These are phyloP conservation scores for Erythrocercus mccallii DNA, from an alignment of 2,113 vertebrate genomes.

Conservation along the genomic window DNA sequence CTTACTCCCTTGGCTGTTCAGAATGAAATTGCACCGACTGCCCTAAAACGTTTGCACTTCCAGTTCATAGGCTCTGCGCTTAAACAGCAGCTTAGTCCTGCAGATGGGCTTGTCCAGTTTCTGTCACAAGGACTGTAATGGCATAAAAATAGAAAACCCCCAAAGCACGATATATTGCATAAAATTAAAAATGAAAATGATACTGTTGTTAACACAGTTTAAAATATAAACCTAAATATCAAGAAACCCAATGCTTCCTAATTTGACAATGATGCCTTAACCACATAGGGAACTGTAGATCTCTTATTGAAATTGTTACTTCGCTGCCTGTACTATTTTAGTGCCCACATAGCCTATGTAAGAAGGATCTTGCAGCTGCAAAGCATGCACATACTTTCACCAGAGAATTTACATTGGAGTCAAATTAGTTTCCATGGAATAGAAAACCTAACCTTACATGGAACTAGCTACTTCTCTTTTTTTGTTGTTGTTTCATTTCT, in stretches of 20 bases:
- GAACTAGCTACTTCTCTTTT: background rate
- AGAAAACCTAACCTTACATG: background rate
- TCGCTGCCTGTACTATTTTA: background rate
- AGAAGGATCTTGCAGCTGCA: background rate
- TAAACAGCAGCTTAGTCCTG: background rate
- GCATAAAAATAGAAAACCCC: background rate
- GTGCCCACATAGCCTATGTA: background rate
- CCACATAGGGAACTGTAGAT: background rate
- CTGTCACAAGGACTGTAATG: background rate
- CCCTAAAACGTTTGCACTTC: background rate
- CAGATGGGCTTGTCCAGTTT: background rate
- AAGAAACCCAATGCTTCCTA: background rate
- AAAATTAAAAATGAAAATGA: background rate
- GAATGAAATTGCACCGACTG: background rate
- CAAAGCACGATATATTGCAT: background rate
- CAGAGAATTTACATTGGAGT: background rate
- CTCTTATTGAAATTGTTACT: background rate
- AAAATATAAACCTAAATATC: background rate
- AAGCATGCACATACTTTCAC: background rate
- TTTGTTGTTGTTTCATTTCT: background rate
- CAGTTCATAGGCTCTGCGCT: background rate
- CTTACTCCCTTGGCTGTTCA: background rate
- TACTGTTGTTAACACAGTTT: background rate
- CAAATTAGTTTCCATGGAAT: background rate
- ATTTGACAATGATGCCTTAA: background rate